Evolutionary conservation across 2,113 vertebrate genomes (phyloP).

Genomic region (Chascanopsetta lugubris): DNA sequence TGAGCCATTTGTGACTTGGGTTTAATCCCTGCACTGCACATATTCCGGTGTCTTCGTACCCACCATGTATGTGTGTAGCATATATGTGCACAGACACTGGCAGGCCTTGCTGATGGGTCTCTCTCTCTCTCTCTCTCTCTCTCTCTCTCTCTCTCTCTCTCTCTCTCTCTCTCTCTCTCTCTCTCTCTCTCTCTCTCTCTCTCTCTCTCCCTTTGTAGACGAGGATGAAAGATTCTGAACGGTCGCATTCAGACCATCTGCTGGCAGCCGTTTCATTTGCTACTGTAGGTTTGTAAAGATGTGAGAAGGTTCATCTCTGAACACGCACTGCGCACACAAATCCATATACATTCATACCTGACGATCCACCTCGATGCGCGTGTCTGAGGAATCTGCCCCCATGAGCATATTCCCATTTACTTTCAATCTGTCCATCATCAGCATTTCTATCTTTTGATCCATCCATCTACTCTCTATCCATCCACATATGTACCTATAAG

Average conservation of each 20-base stretch:
- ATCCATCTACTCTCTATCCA: too few relatives aligned
- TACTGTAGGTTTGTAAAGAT: slow-evolving; percentile 57
- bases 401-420: too few relatives aligned
- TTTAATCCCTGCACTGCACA: slow-evolving; percentile 1
- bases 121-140: slow-evolving; percentile 10
- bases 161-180: slow-evolving; percentile 4
- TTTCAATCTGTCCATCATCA: too few relatives aligned
- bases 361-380: not conserved
- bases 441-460: too few relatives aligned
- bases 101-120: slow-evolving; percentile 1
- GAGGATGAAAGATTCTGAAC: slow-evolving; percentile 25
- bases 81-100: not conserved
- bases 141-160: not conserved
- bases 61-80: not conserved
- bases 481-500: too few relatives aligned
- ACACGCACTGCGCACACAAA: not conserved
- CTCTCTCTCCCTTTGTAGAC: slow-evolving; percentile 5
- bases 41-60: not conserved
- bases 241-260: slow-evolving; percentile 52
- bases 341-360: not conserved
- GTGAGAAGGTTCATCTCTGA: slow-evolving; percentile 42
- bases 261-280: slow-evolving; percentile 37
- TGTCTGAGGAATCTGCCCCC: too few relatives aligned
- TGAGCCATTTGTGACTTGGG: slow-evolving; percentile 19
- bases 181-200: slow-evolving; percentile 1